Percentiles rank a stretch among this genome's conserved stretches.
Evolutionary conservation across 1,140 invertebrate genomes (phyloP).

Genomic region (Magallana angulata): DNA sequence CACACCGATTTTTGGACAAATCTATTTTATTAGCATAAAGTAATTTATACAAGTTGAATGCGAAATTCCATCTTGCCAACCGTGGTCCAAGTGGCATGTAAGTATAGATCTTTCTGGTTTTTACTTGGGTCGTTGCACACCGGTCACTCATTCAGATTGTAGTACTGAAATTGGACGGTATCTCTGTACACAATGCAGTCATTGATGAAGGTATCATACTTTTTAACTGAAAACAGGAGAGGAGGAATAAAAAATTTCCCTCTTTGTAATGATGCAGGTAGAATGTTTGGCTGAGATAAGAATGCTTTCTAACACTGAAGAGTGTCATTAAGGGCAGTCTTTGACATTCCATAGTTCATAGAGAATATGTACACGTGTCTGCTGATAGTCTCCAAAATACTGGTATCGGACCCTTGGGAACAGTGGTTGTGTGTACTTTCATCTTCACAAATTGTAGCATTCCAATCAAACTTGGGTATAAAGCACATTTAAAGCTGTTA

Average conservation of each 20-base stretch:
- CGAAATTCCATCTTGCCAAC: constrained; percentile 17
- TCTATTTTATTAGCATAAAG: background rate
- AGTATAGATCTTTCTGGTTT: background rate
- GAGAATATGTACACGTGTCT: constrained; percentile 20
- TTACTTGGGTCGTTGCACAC: background rate
- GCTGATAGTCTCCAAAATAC: background rate
- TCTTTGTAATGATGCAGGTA: constrained; percentile 20
- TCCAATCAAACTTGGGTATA: background rate
- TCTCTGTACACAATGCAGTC: constrained; percentile 6
- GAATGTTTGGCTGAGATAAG: constrained; percentile 4
- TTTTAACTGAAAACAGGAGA: constrained; percentile 14
- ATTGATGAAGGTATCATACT: constrained; percentile 13
- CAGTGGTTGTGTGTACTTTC: background rate
- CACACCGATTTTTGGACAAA: background rate
- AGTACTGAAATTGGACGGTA: background rate
- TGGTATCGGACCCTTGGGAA: background rate
- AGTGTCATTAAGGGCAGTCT: background rate
- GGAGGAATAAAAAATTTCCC: background rate
- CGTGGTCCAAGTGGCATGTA: constrained; percentile 17
- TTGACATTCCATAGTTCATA: constrained; percentile 35
- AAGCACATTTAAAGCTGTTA: background rate
- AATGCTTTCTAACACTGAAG: constrained; percentile 7
- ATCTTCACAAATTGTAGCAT: background rate
- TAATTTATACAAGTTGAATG: constrained; percentile 15
- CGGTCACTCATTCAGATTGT: background rate